Evolutionary conservation across 2,113 vertebrate genomes (phyloP).

Genomic region (Microcebus ravelobensis): DNA sequence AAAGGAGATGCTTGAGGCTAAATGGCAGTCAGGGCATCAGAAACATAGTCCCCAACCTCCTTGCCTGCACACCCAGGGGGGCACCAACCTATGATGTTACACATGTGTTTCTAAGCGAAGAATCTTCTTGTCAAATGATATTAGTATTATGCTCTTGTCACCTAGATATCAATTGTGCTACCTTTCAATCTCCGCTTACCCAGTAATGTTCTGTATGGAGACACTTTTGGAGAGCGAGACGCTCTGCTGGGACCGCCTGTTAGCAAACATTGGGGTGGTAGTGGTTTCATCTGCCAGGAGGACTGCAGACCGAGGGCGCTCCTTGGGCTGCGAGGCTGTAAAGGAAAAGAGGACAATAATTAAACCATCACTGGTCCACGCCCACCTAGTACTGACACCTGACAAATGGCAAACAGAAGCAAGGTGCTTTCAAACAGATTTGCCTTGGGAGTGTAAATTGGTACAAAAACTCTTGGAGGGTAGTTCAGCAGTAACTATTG

Average conservation of each 20-base stretch:
- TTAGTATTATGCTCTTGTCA: background rate
- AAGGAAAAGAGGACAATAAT: background rate
- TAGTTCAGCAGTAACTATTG: background rate
- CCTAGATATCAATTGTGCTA: background rate
- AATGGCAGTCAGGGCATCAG: accelerated
- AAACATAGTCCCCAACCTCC: accelerated
- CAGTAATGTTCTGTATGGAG: conserved; percentile 98
- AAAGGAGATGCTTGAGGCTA: background rate
- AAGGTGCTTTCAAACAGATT: background rate
- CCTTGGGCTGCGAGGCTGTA: conserved; percentile 90
- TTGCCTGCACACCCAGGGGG: accelerated
- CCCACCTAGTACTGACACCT: background rate
- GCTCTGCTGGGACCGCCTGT: conserved; percentile 88
- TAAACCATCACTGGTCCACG: accelerated
- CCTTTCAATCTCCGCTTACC: conserved; percentile 85
- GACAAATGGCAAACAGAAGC: background rate
- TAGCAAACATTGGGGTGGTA: conserved; percentile 74
- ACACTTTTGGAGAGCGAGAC: conserved; percentile 95
- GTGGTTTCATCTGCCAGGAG: conserved; percentile 91
- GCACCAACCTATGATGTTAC: background rate
- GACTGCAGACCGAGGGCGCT: conserved; percentile 95
- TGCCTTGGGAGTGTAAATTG: background rate
- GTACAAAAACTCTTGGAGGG: background rate
- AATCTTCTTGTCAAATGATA: background rate
- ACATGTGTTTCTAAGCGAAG: background rate